Base-by-base conservation (phyloP, 2,797 vertebrate species). In the Tadarida brasiliensis region DNA sequence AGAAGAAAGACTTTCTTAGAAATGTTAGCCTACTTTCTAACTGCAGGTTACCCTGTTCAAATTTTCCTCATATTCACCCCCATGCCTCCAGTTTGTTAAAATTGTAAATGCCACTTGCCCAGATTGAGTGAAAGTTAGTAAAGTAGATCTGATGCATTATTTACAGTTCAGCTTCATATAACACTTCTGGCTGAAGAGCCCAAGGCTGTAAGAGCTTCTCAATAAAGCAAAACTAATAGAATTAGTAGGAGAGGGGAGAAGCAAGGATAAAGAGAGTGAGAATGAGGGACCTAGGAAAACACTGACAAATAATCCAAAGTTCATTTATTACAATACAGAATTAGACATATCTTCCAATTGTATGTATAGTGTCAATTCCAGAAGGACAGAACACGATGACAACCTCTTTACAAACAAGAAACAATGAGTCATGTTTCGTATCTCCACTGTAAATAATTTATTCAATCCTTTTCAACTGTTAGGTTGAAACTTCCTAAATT, bases 101-200 rank as follows among this genome's bases (percentile, higher is more conserved):
- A 93, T 57, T 95, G 65, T 83, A 95, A 96, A 95, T 94, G 88
- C 93, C 97, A 92, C 65, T 87, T 86, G 59, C 56, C 44, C 54
- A 94, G 88, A 96, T 49, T 26, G 28, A 95, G 82, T 61, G 26
- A 78, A 96, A 94, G 67, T 91, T 77, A 65, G 86, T 56, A 96
- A 94, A 92, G 33, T 51, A 19, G 70, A 86, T 91, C 56, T 49
- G 70, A 94, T 94, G 47, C 68, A 96, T 97, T 97, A 95, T 93
- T 96, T 91, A 90, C 96, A 81, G 56, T 90, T 49, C 65, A 81
- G 90, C 17, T 93, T 94, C 65, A 59, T 81, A 82, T 84, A 39
- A 89, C 15, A 63, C 22, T 91, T 96, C 70, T 10, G 51, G 17
- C 44, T 56, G 26, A 91, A 88, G 61, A 88, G 44, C 61, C 78